Evolutionary conservation across 1,140 invertebrate genomes (phyloP), one percentile per base, ranked within the genome.

Genomic region (Babylonia areolata): DNA sequence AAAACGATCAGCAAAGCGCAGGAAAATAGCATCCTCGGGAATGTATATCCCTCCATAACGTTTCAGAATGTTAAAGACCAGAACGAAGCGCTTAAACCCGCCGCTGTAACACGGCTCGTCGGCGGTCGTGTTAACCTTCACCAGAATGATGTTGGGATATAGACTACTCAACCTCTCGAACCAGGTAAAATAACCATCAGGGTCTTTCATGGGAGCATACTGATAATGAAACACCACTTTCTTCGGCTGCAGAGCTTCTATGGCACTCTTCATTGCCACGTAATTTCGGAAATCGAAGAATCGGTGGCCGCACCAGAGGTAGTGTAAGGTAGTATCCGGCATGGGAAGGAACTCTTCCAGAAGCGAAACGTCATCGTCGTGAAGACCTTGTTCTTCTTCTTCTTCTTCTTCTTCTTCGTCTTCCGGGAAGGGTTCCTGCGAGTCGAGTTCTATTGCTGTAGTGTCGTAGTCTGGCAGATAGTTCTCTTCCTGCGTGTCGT

Each of bases 221-320:
- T 64, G 46, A 37, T 85, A 85, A 51, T 85, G 85, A 1, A 85
- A 42, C 23, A 80, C 28, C 23, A 85, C 58, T 33, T 85, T 69
- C 39, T 81, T 46, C 20, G 85, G 85, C 28, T 37, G 58, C 33
- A 85, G 39, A 31, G 78, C 77, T 28, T 80, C 54, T 31, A 80
- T 54, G 37, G 85, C 85, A 35, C 85, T 85, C 2, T 80, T 79
- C 11, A 85, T 46, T 0, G 85, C 46, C 51, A 85, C 33, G 39
- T 85, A 85, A 54, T 85, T 79, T 42, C 77, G 75, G 54, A 85
- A 85, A 31, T 85, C 85, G 37, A 85, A 71, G 23, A 80, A 54
- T 35, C 85, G 51, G n/a, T 80, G 12, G 1, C 85, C 85, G 77
- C 85, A 85, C 85, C 85, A 85, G 31, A 85, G 23, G 54, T 81